Evolutionary conservation across 2,113 vertebrate species (phyloP).

Genomic region (Stictonetta naevosa): DNA sequence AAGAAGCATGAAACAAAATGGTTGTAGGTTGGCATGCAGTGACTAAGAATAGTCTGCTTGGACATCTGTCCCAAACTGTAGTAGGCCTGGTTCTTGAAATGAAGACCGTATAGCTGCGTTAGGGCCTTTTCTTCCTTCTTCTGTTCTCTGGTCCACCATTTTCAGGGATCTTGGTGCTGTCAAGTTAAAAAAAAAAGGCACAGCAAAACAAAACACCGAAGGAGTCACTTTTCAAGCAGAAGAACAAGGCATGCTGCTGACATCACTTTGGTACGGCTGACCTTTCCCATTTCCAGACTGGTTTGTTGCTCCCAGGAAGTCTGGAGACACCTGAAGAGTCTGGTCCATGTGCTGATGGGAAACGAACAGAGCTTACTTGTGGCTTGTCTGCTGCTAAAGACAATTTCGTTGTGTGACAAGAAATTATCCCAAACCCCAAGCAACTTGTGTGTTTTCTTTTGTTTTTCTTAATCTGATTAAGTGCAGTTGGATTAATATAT

Average conservation of each 20-base stretch:
- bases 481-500: background rate
- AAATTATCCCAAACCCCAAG: background rate
- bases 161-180: background rate
- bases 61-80: background rate
- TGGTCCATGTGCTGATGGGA: background rate
- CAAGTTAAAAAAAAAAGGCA: background rate
- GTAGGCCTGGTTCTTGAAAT: background rate
- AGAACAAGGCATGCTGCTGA: background rate
- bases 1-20: background rate
- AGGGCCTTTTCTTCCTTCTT: background rate
- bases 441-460: background rate
- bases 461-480: background rate
- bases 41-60: background rate
- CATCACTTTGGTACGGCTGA: no score
- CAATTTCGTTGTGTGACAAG: background rate
- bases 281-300: background rate
- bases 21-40: background rate
- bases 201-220: background rate
- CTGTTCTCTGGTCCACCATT: background rate
- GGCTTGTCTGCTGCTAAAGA: background rate
- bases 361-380: background rate
- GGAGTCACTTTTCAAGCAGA: background rate
- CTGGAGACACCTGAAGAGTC: background rate
- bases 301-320: background rate
- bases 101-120: background rate